These are phyloP conservation scores for Conops quadrifasciatus DNA, from an alignment of 2,888 invertebrate genomes.

Conservation along the genomic window DNA sequence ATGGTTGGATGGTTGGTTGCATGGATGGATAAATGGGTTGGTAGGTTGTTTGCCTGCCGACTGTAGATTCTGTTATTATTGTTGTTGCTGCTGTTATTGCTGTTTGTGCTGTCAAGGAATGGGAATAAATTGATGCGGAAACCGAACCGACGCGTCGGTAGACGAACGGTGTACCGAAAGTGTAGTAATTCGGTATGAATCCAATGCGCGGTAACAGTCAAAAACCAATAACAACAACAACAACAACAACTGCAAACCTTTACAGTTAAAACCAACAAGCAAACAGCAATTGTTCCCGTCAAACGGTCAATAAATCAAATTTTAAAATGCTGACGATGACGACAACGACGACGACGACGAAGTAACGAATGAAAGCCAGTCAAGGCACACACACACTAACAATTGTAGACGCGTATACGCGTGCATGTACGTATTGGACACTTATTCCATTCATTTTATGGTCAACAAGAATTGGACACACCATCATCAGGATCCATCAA, in stretches of 20 bases:
- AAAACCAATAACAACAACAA: conserved; percentile 3
- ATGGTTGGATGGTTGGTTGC: background rate
- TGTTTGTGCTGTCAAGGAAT: too few relatives aligned
- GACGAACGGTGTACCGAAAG: too few relatives aligned
- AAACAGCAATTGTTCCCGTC: conserved; percentile 31
- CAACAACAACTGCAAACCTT: background rate
- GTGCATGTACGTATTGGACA: background rate
- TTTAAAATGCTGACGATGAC: conserved; percentile 18
- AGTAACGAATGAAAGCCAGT: background rate
- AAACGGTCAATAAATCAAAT: conserved; percentile 31
- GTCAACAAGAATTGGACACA: background rate
- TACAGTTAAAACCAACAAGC: background rate
- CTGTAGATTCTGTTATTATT: conserved; percentile 5
- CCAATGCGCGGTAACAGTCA: background rate
- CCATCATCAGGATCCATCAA: conserved; percentile 11
- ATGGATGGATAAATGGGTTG: background rate
- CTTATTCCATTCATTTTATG: background rate
- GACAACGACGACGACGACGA: conserved; percentile 2
- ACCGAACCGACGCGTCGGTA: too few relatives aligned
- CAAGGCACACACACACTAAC: background rate
- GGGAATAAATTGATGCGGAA: too few relatives aligned
- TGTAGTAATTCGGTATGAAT: too few relatives aligned
- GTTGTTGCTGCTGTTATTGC: conserved; percentile 22
- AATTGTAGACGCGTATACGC: background rate
- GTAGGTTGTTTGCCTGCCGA: background rate